Base-by-base conservation (phyloP, 2,888 invertebrate genomes). In the Pristionchus arcanus region DNA sequence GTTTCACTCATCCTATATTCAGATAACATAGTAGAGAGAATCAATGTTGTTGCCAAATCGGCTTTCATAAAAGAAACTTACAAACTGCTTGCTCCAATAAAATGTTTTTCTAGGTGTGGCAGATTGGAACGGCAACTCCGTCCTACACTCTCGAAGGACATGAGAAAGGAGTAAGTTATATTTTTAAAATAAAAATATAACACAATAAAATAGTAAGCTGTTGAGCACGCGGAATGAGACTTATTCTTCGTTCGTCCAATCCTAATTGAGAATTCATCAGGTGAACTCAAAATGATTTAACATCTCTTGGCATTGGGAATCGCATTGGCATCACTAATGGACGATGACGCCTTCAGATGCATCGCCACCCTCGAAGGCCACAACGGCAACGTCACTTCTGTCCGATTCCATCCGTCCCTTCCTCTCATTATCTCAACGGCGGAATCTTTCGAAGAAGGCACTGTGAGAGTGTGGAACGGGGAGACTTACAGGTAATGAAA, bases 131-230 rank as follows among this genome's bases (percentile, higher is more conserved):
- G 0, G 97, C 97, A 25, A 97, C 97, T n/a, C 98, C 99, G 0
- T 99, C 99, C 96, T 99, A 99, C 96, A 99, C 99, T 0, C 96
- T 99, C 53, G 99, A 99, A 95, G 99, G 96, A 0, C 99, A 99
- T 95, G 98, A 98, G 94, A 99, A 99, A 95, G 99, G 99, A 53
- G 98, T 93, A 42, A 87, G 91, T 91, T 59, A 21, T 16, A 25
- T 59, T 16, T 21, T 59, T 59, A 4, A 71, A 71, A 71, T n/a
- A n/a, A n/a, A n/a, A n/a, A n/a, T n/a, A n/a, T n/a, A n/a, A n/a
- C n/a, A n/a, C n/a, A n/a, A n/a, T n/a, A n/a, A n/a, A n/a, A n/a
- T n/a, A n/a, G n/a, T n/a, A n/a, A n/a, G n/a, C n/a, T n/a, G n/a
- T n/a, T n/a, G n/a, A 28, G 4, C 28, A 34, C 34, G 28, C 71